Base-by-base conservation (phyloP, 2,797 vertebrate species). In the Poeciliopsis turneri region DNA sequence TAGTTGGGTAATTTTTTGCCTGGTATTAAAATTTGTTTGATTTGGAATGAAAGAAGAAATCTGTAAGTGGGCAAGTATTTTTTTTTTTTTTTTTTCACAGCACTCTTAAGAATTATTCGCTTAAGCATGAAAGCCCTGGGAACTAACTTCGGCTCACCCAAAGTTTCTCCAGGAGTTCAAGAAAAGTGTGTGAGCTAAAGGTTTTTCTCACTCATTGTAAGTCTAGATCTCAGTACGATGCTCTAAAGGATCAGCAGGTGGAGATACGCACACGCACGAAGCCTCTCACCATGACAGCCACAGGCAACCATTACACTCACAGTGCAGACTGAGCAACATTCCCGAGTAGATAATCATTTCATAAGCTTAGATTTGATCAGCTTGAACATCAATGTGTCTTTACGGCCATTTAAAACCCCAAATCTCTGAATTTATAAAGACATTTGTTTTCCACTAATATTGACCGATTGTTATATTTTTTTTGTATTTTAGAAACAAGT, bases 201-300 rank as follows among this genome's bases (percentile, higher is more conserved):
- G 69, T 53, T 66, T 47, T 43, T 23, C 33, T 53, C 16, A 41
- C 30, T 53, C 12, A 15, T n/a, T 39, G 16, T 11, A 51, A 9
- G 20, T 59, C 64, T 77, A 30, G 46, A 82, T 70, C 41, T 25
- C 6, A 41, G 43, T 91, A 90, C 88, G 91, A 76, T 94, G 53
- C 86, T 80, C 43, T 5, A 53, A 86, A 73, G 59, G 53, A 89
- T 86, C 93, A 93, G 89, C 84, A 92, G 93, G 82, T 92, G 92
- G 92, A 88, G 91, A 85, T 79, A 51, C 84, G 72, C 61, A 77
- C 86, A 75, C 84, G 72, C 73, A 74, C 85, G 76, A 39, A 75
- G 78, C 49, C 75, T 18, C 2, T 55, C 70, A 43, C 55, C 36
- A 18, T 16, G 76, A 80, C 74, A 66, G 64, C 59, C 68, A 70